Evolutionary conservation across 2,888 invertebrate species (phyloP), one percentile per base, ranked within the genome.

Genomic region (Plagodis dolabraria): DNA sequence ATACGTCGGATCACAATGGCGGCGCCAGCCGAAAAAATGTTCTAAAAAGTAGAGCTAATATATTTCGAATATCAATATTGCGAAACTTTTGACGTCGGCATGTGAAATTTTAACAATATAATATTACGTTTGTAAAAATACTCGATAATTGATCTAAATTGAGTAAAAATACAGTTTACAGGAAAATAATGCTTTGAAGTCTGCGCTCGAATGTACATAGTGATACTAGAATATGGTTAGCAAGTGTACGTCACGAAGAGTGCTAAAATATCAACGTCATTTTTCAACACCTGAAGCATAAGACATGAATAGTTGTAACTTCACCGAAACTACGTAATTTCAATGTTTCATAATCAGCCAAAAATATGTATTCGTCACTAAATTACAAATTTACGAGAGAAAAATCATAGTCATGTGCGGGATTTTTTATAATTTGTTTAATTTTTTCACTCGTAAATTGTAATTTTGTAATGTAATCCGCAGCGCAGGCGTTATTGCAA

Each of bases 11-110:
- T 36, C 63, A 9, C 43, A 52, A n/a, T 49, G 70, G 69, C 72
- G 71, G 67, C 72, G 71, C 64, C 70, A 56, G 40, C 33, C 42
- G 40, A 36, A 56, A 66, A 1, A 70, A 66, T 60, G 33, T 36
- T 63, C 74, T 74, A 76, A 77, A 68, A 50, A 33, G 42, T 35
- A 36, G 43, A 33, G 54, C 66, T 75, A 76, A 77, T 64, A 72
- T 49, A 60, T 48, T 61, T 65, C 60, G 64, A 64, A 49, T 60
- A 22, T 72, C 57, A 71, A 63, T 65, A 65, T 73, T 72, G 66
- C 63, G 67, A 71, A 69, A 73, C 58, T 43, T 48, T 36, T 64
- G 59, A 63, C 51, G 46, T 64, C 68, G 63, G 57, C 46, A 43
- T 50, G 44, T 10, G 48, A 45, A 67, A 53, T 67, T 59, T 33